Evolutionary conservation across 2,888 invertebrate genomes (phyloP).

Genomic region (Aromia moschata): DNA sequence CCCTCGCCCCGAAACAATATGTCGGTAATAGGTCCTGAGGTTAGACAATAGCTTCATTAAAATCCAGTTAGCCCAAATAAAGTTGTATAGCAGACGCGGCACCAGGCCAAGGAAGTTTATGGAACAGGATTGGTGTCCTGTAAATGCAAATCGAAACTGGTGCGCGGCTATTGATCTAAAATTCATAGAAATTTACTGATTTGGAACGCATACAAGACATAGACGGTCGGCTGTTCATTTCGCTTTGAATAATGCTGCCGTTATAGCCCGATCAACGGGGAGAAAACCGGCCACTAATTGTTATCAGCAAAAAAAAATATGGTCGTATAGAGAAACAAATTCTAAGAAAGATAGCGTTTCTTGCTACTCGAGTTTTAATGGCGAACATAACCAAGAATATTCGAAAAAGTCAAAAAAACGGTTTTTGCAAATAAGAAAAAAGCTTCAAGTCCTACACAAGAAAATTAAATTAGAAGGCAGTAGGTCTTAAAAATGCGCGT

Average conservation of each 20-base stretch:
- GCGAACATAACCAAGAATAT: too few species aligned
- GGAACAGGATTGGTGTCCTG: slow-evolving; percentile 1
- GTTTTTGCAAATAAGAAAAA: too few species aligned
- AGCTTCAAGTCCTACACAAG: too few species aligned
- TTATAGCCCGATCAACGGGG: too few species aligned
- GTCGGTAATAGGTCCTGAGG: slow-evolving; percentile 20
- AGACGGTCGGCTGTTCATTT: slow-evolving; percentile 2
- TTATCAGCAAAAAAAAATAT: too few species aligned
- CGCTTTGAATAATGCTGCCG: background rate
- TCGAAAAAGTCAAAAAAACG: too few species aligned
- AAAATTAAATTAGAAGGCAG: too few species aligned
- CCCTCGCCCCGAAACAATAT: slow-evolving; percentile 15
- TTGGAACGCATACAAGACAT: slow-evolving; percentile 11
- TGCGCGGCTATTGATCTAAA: slow-evolving; percentile 11
- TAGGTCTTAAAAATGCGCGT: too few species aligned
- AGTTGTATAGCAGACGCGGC: slow-evolving; percentile 1
- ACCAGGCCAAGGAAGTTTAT: slow-evolving; percentile 7
- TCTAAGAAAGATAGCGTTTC: too few species aligned
- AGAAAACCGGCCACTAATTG: too few species aligned
- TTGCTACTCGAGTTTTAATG: too few species aligned
- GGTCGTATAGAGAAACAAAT: too few species aligned
- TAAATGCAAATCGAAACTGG: slow-evolving; percentile 19
- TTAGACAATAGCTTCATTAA: slow-evolving; percentile 19
- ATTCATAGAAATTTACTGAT: slow-evolving; percentile 13
- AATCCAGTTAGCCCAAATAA: slow-evolving; percentile 16